Conservation (phyloP, 2,888 invertebrate genomes). For the Ceraclea dissimilis region DNA sequence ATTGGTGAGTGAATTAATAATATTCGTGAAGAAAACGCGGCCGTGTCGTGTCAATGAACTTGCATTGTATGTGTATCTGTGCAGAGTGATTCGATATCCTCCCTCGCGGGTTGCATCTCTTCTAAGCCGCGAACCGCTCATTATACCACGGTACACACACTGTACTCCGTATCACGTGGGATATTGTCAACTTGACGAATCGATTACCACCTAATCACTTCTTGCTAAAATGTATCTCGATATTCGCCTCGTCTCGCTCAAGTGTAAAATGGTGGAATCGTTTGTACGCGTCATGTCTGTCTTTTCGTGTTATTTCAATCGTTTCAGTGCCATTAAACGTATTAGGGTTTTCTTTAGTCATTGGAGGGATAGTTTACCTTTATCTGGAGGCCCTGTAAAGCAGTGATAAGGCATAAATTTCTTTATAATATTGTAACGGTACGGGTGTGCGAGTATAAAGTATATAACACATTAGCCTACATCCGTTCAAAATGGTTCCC, state of each 20-base stretch:
- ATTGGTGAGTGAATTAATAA: constrained; percentile 73
- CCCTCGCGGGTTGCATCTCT: constrained; percentile 56
- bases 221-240: neutral
- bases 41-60: constrained; percentile 55
- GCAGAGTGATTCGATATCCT: constrained; percentile 56
- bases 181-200: constrained; percentile 60
- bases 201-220: constrained; percentile 33
- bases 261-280: constrained; percentile 49
- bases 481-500: constrained; percentile 63
- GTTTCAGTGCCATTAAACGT: neutral
- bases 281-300: constrained; percentile 33
- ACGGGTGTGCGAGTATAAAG: constrained; percentile 13
- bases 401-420: constrained; percentile 4
- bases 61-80: constrained; percentile 54
- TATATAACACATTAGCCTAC: constrained; percentile 27
- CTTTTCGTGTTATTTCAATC: constrained; percentile 20
- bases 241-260: constrained; percentile 38
- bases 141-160: constrained; percentile 40
- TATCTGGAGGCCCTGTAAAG: neutral
- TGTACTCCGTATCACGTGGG: constrained; percentile 61
- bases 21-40: constrained; percentile 50
- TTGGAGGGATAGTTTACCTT: neutral
- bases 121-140: constrained; percentile 56
- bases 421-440: constrained; percentile 15
- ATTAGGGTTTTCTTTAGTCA: no score